phyloP scores from a whole-genome alignment of 2,888 invertebrate species.

The Elmis aenea region DNA sequence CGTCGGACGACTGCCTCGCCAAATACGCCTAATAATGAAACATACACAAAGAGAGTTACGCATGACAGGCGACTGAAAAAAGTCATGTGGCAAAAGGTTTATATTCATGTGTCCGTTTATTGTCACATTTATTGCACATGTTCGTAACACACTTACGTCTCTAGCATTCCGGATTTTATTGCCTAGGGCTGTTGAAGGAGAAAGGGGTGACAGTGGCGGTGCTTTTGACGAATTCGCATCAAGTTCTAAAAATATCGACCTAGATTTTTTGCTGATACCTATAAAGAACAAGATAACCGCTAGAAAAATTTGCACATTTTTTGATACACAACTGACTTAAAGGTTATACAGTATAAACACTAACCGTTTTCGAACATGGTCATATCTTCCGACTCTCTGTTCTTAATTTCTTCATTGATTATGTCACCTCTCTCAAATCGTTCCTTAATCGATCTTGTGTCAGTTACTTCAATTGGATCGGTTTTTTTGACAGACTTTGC shows the following conservation, averaged over 20 bases:
- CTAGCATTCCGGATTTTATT: constrained; percentile 56
- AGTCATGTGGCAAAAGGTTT: too few species aligned
- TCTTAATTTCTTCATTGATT: constrained; percentile 53
- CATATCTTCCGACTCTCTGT: constrained; percentile 61
- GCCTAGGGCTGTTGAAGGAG: constrained; percentile 52
- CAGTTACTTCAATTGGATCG: constrained; percentile 53
- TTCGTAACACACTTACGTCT: constrained; percentile 45
- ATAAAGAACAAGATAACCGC: constrained; percentile 25
- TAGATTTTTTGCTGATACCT: constrained; percentile 84
- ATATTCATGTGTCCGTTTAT: constrained; percentile 2
- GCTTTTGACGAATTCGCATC: constrained; percentile 70
- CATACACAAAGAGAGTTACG: too few species aligned
- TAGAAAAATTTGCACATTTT: too few species aligned
- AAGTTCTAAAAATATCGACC: constrained; percentile 79
- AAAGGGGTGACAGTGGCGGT: constrained; percentile 56
- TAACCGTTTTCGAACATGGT: constrained; percentile 76
- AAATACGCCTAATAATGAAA: constrained; percentile 37
- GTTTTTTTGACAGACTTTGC: constrained; percentile 49
- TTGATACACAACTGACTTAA: too few species aligned
- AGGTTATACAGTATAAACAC: too few species aligned
- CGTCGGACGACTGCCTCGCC: constrained; percentile 55
- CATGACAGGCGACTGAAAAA: too few species aligned
- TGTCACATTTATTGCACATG: constrained; percentile 8
- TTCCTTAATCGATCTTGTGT: constrained; percentile 55
- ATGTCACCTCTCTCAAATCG: constrained; percentile 76